Percentiles rank a stretch among this genome's conserved stretches.
phyloP scores from a whole-genome alignment of 2,888 invertebrate species.

The Pyrrhosoma nymphula region DNA sequence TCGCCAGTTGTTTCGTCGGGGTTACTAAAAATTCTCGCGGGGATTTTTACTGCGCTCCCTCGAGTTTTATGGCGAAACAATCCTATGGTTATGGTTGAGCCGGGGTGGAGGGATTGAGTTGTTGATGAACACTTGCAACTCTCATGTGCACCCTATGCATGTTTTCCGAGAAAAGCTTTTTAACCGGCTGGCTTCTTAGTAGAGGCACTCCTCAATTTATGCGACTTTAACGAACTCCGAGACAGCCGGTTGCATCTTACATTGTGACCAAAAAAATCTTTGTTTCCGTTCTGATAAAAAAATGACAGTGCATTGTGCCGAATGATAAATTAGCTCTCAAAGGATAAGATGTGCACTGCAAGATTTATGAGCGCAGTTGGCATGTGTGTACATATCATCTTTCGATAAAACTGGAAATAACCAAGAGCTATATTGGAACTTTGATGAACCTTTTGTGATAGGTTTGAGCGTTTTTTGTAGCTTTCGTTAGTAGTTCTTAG shows the following conservation, averaged over 20 bases:
- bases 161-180: conserved; percentile 60
- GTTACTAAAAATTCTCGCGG: conserved; percentile 59
- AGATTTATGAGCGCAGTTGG: neutral
- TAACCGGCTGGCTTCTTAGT: conserved; percentile 57
- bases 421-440: neutral
- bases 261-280: conserved; percentile 2
- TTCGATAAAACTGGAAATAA: neutral
- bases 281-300: conserved; percentile 1
- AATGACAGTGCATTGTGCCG: neutral
- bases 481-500: neutral
- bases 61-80: conserved; percentile 57
- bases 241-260: conserved; percentile 24
- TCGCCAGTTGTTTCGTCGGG: neutral
- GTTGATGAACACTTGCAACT: conserved; percentile 58
- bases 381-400: neutral
- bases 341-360: neutral
- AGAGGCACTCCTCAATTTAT: conserved; percentile 38
- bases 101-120: conserved; percentile 55
- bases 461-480: neutral
- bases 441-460: neutral
- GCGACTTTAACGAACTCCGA: conserved; percentile 50
- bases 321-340: neutral
- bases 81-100: conserved; percentile 57
- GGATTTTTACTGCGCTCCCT: conserved; percentile 59
- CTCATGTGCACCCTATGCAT: neutral